Conservation (phyloP, 2,888 invertebrate species). For the Aplocera efformata region DNA sequence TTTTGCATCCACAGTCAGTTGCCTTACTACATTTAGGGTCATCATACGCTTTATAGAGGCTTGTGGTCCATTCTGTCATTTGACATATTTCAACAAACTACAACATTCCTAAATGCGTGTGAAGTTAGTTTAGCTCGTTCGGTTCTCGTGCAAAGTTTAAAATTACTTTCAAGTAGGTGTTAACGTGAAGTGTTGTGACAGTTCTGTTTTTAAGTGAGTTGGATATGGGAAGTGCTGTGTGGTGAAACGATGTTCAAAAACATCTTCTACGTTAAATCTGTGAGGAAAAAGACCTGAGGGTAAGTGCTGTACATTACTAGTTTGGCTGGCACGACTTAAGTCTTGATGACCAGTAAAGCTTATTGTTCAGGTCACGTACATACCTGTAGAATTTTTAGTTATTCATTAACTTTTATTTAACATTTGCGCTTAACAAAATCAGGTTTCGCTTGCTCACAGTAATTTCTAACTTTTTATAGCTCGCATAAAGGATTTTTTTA, state of each 20-base stretch:
- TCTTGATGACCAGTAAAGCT: no score
- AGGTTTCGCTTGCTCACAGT: no score
- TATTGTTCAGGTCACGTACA: no score
- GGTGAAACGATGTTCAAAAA: constrained; percentile 59
- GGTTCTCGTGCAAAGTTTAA: constrained; percentile 8
- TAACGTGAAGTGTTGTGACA: constrained; percentile 19
- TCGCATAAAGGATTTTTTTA: no score
- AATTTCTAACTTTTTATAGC: no score
- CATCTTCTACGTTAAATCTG: constrained; percentile 68
- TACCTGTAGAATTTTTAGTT: no score
- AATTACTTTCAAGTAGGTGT: constrained; percentile 13
- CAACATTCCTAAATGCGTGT: constrained; percentile 4
- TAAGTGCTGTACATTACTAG: background rate
- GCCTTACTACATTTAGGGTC: constrained; percentile 70
- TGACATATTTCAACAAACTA: constrained; percentile 34
- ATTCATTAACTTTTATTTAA: no score
- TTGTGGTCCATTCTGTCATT: constrained; percentile 39
- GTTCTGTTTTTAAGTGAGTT: constrained; percentile 27
- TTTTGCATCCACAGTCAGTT: constrained; percentile 75
- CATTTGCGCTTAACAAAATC: no score
- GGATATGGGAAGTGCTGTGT: constrained; percentile 49
- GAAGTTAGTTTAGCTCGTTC: background rate
- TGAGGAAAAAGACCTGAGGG: constrained; percentile 63
- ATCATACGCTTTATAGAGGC: constrained; percentile 69
- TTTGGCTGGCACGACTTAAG: background rate